Evolutionary conservation across 2,888 invertebrate genomes (phyloP).

Genomic region (Epinotia brunnichana): DNA sequence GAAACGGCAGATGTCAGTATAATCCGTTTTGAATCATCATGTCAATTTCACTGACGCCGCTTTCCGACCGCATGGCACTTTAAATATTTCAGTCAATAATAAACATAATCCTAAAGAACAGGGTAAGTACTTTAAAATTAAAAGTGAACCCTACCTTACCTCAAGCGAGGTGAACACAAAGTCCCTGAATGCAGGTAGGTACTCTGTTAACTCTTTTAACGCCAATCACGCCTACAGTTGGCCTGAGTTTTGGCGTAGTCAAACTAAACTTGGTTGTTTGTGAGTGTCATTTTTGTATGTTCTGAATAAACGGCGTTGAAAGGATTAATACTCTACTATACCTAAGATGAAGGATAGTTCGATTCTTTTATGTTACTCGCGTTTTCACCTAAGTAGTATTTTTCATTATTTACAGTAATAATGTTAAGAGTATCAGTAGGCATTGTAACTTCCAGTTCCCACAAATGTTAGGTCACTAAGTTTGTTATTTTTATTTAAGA

Average conservation of each 20-base stretch:
- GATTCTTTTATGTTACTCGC: not conserved
- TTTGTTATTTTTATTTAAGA: not conserved
- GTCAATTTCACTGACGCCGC: not conserved
- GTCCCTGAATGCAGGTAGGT: not conserved
- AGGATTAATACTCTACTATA: not conserved
- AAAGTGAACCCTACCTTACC: slow-evolving; percentile 5
- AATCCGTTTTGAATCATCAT: not conserved
- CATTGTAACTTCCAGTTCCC: not conserved
- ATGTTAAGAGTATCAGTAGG: not conserved
- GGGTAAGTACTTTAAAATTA: slow-evolving; percentile 34
- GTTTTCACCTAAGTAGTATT: not conserved
- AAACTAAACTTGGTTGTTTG: not conserved
- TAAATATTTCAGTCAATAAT: slow-evolving; percentile 31
- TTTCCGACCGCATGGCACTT: not conserved
- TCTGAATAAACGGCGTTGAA: not conserved
- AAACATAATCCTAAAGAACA: slow-evolving; percentile 44
- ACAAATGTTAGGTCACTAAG: not conserved
- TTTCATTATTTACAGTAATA: slow-evolving; percentile 4
- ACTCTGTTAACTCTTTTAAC: not conserved
- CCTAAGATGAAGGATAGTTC: not conserved
- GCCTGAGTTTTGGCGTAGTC: not conserved
- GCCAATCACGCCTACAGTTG: not conserved
- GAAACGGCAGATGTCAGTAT: not conserved
- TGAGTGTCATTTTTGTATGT: not conserved
- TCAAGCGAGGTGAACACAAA: not conserved